Percentiles rank a stretch among this genome's conserved stretches.
phyloP scores from a whole-genome alignment of 2,888 invertebrate genomes.

The Lepas anatifera region DNA sequence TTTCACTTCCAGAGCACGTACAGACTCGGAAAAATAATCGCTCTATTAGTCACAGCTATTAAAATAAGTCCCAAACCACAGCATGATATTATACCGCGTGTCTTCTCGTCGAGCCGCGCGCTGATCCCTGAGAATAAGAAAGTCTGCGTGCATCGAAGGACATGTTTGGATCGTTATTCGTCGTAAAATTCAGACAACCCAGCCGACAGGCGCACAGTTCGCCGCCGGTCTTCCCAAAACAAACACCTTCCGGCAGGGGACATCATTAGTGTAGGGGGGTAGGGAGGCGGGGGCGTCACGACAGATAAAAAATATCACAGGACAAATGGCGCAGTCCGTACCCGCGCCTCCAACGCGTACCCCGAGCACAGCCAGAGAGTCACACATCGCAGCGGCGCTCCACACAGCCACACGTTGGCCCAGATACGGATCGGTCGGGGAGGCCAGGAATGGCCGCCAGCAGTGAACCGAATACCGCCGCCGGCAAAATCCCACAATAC shows the following conservation, averaged over 20 bases:
- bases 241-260: too few relatives aligned
- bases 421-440: too few relatives aligned
- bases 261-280: neutral
- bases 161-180: too few relatives aligned
- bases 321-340: neutral
- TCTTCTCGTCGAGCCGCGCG: neutral
- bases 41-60: conserved; percentile 11
- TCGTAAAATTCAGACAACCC: too few relatives aligned
- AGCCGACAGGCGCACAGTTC: too few relatives aligned
- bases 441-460: too few relatives aligned
- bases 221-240: too few relatives aligned
- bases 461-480: too few relatives aligned
- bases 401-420: neutral
- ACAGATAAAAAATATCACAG: conserved; percentile 9
- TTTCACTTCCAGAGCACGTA: neutral
- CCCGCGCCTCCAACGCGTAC: neutral
- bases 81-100: neutral
- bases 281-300: neutral
- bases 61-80: conserved; percentile 12
- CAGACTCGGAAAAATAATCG: conserved; percentile 8
- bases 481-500: too few relatives aligned
- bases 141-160: neutral
- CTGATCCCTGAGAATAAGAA: conserved; percentile 7
- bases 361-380: neutral
- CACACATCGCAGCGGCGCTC: neutral